phyloP scores from a whole-genome alignment of 30 jellyfish, hydroid and myxozoan genomes.

The Aurelia sp. region DNA sequence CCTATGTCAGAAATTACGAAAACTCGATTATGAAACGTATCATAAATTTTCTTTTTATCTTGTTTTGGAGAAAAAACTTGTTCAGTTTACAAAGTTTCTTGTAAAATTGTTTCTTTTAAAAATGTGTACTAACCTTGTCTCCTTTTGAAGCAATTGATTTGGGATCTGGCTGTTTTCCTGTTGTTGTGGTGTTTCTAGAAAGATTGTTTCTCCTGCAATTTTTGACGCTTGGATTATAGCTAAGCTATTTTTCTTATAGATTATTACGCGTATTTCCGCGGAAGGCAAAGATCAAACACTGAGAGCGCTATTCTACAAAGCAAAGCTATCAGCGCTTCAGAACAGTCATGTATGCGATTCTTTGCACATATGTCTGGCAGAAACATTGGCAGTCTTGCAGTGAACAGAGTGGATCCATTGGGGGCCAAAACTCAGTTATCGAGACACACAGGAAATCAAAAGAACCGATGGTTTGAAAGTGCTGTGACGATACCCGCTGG shows the following conservation, averaged over 20 bases:
- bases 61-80: no score
- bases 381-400: slow-evolving; percentile 25
- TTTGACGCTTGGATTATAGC: no score
- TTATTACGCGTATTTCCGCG: slow-evolving; percentile 6
- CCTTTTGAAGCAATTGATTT: no score
- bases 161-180: no score
- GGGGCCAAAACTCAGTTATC: slow-evolving; percentile 1
- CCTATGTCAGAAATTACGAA: background rate
- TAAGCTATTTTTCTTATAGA: background rate
- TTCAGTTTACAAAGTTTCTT: no score
- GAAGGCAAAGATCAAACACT: background rate
- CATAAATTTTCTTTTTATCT: background rate
- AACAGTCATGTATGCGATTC: slow-evolving; percentile 30
- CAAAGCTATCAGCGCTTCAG: background rate
- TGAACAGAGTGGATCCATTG: background rate
- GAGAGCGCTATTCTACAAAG: slow-evolving; percentile 27
- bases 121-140: no score
- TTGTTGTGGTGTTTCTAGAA: no score
- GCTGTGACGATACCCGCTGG: slow-evolving; percentile 45
- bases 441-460: slow-evolving; percentile 14
- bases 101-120: no score
- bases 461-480: slow-evolving; percentile 27
- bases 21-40: background rate
- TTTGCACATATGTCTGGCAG: slow-evolving; percentile 20
- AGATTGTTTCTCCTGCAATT: no score